Base-by-base conservation (phyloP, 2,888 invertebrate species). In the Drosophila kuntzei region DNA sequence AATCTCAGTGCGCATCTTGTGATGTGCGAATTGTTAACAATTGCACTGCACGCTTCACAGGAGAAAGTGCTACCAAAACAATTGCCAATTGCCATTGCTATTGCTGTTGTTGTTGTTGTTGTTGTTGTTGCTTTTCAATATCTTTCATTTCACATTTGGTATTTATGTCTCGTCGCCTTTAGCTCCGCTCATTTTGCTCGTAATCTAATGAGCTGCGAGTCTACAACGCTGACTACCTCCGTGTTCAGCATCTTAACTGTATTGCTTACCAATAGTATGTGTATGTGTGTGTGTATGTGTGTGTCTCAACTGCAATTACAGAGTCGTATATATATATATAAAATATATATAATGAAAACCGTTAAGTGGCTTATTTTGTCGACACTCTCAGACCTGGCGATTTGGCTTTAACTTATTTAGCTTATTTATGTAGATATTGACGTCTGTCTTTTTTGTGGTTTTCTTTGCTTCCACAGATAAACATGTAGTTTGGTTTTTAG, bases 281-380 rank as follows among this genome's bases (percentile, higher is more conserved):
- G n/a, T 20, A 16, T 29, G n/a, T 22, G 27, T 14, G 20, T 16
- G 54, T 50, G 54, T 44, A 22, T 60, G 54, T 59, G 16, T 51
- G 50, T 60, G 37, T 65, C 63, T 74, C 70, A 64, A 65, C 47
- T 72, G 73, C 85, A 82, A 85, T 85, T 85, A 82, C 59, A 68
- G 37, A 55, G 50, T 63, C 53, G 37, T 61, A 61, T 60, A 49
- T n/a, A n/a, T n/a, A n/a, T n/a, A n/a, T n/a, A n/a, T n/a, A n/a
- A n/a, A n/a, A n/a, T n/a, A n/a, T n/a, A n/a, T 68, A 55, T 86
- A 84, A 84, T 83, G 76, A 74, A 80, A 68, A 86, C 83, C 83
- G 83, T 84, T 84, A 84, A 84, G 79, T 86, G 86, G 83, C 83
- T 84, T 86, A 84, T 84, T 83, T 83, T 75, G 83, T 76, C 83